Evolutionary conservation across 1,140 invertebrate genomes (phyloP), one percentile per base, ranked within the genome.

Genomic region (Bombyx mandarina): DNA sequence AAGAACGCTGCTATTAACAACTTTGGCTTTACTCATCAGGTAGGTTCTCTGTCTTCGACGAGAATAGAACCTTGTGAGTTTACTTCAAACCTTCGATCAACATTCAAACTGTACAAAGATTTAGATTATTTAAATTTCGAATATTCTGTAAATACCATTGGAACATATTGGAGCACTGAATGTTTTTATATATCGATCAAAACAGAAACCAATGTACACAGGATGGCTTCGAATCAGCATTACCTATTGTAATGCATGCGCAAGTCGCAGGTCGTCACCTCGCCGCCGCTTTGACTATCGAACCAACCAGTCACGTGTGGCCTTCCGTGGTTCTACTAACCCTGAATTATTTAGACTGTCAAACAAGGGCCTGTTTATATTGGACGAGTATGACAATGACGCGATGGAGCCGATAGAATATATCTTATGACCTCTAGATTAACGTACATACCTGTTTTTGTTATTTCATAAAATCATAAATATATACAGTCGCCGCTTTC

Each of bases 241-340:
- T 82, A 81, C 71, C 65, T 77, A 86, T 83, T 86, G 73, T 83
- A 82, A 86, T 79, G 71, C 71, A 86, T 79, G 71, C 72, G 73
- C 72, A 72, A 69, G 65, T 63, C 73, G 54, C 69, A 69, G 75
- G 77, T 83, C 79, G 71, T 60, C 71, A 79, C 76, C 73, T 82
- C 76, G 57, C 49, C 76, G 57, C 49, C 48, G 65, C 43, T 65
- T 56, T 57, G 54, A 63, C 67, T 51, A 49, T 56, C 54, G 49
- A 56, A 54, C 12, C 60, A 52, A 69, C 82, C 79, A 77, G 52
- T 53, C 26, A 54, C 8, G 57, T n/a, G n/a, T 61, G 78, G 71
- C 66, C 79, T 64, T 54, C 52, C 63, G 52, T 62, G 62, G 59
- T 61, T 59, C 58, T 45, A 66, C 68, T 54, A 63, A 60, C 22